Evolutionary conservation across 2,888 invertebrate genomes (phyloP), one percentile per base, ranked within the genome.

Genomic region (Cephus pygmeus): DNA sequence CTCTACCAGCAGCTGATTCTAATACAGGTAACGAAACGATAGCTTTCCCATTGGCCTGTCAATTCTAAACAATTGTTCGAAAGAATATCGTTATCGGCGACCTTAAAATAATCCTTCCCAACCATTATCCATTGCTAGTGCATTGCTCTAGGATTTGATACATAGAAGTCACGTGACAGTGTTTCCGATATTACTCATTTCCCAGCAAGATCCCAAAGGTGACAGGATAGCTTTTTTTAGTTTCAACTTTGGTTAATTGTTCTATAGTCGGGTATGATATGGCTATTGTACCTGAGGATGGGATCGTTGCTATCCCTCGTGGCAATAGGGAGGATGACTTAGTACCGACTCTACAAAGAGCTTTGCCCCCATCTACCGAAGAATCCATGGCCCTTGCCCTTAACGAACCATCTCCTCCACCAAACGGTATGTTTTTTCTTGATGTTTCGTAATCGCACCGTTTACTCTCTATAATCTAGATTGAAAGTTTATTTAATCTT

Each of bases 261-360:
- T 84, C 85, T 85, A 77, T 83, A 89, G 88, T 83, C 79, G 88
- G 89, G 80, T 88, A 87, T 85, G 85, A 83, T 76, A 85, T 88
- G 81, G 86, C 86, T 81, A 88, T 89, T 84, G 87, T 88, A 86
- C 87, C 89, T 81, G 89, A 88, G 79, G 88, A 88, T 76, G 87
- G 88, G 82, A 87, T 88, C 81, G 87, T 90, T 79, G 89, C 88
- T 76, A 87, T 90, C 77, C 87, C 87, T 36, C 86, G 85, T 77
- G 86, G 79, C 80, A 86, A 87, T 80, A 86, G 83, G 73, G 88
- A 88, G 77, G 87, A 86, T 75, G 87, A 87, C 69, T 71, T 81
- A 74, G 33, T 87, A 80, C 85, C 87, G 80, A 78, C 85, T 77
- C 80, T 87, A 56, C 88, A 86, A 79, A 88, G 91, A 85, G 88